Conservation (phyloP, 1,140 invertebrate species). For the Drosophila mayri region DNA sequence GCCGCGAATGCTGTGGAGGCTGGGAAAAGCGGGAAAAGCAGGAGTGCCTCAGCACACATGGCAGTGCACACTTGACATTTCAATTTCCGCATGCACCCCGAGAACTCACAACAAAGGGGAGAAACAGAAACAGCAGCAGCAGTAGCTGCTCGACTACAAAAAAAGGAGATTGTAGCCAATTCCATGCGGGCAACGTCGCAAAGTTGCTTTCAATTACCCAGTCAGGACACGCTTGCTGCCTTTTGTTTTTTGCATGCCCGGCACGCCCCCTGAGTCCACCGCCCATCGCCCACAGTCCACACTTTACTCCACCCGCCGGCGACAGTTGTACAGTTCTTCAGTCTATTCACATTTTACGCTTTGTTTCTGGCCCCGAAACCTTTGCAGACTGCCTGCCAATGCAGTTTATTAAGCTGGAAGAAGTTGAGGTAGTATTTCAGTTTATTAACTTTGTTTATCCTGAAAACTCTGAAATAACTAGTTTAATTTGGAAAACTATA, state of each 20-base stretch:
- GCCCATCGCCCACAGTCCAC: slow-evolving; percentile 17
- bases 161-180: slow-evolving; percentile 57
- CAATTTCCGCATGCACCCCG: slow-evolving; percentile 69
- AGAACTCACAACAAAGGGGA: slow-evolving; percentile 54
- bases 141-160: slow-evolving; percentile 29
- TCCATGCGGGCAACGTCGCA: slow-evolving; percentile 72
- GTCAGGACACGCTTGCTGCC: slow-evolving; percentile 73
- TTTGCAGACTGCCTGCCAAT: slow-evolving; percentile 33
- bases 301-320: slow-evolving; percentile 6
- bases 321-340: slow-evolving; percentile 52
- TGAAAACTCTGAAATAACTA: not conserved
- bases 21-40: slow-evolving; percentile 6
- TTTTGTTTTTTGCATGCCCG: slow-evolving; percentile 72
- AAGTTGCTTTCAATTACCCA: slow-evolving; percentile 78
- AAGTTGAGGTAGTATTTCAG: slow-evolving; percentile 5
- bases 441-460: not conserved
- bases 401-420: slow-evolving; percentile 64
- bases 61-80: slow-evolving; percentile 71
- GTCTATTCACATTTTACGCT: slow-evolving; percentile 77
- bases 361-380: slow-evolving; percentile 68
- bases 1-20: slow-evolving; percentile 8
- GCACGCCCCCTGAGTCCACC: slow-evolving; percentile 48
- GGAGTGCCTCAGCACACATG: slow-evolving; percentile 51
- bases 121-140: slow-evolving; percentile 22
- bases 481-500: not conserved